These are phyloP conservation scores for Platycheirus rosarum DNA, from an alignment of 2,888 invertebrate species.

Conservation along the genomic window DNA sequence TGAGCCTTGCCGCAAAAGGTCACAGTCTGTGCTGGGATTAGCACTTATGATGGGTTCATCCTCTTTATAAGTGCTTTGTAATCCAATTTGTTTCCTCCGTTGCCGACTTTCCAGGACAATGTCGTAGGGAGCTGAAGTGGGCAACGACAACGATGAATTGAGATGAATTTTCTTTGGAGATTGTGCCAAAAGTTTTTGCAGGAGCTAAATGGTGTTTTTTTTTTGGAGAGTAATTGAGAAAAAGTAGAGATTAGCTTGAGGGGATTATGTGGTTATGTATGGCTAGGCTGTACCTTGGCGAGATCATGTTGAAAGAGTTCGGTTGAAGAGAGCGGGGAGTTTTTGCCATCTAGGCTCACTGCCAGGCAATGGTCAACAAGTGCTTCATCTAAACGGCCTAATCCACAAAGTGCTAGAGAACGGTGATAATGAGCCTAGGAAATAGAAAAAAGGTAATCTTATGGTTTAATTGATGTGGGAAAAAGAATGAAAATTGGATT, in stretches of 20 bases:
- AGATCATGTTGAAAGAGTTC: slow-evolving; percentile 82
- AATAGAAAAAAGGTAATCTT: neutral
- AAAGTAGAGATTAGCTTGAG: slow-evolving; percentile 13
- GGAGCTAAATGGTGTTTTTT: slow-evolving; percentile 78
- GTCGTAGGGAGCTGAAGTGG: slow-evolving; percentile 76
- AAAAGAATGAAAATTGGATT: neutral
- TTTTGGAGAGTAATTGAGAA: slow-evolving; percentile 22
- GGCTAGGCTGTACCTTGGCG: slow-evolving; percentile 79
- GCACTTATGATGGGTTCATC: slow-evolving; percentile 55
- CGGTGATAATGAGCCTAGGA: slow-evolving; percentile 84
- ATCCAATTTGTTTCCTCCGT: slow-evolving; percentile 76
- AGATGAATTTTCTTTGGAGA: slow-evolving; percentile 78
- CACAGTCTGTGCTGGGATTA: slow-evolving; percentile 78
- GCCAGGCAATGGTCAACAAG: slow-evolving; percentile 84
- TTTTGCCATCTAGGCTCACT: slow-evolving; percentile 83
- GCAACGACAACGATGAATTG: slow-evolving; percentile 71
- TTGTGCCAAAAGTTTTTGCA: slow-evolving; percentile 81
- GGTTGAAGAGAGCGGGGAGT: slow-evolving; percentile 79
- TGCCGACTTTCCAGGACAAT: slow-evolving; percentile 75
- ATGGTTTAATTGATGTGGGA: slow-evolving; percentile 22
- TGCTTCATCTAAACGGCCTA: slow-evolving; percentile 84
- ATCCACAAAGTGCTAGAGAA: slow-evolving; percentile 83
- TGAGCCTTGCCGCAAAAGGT: slow-evolving; percentile 78
- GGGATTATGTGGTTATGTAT: slow-evolving; percentile 31
- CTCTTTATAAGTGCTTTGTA: slow-evolving; percentile 67